Conservation (phyloP, 2,888 invertebrate genomes). For the Drepana falcataria region DNA sequence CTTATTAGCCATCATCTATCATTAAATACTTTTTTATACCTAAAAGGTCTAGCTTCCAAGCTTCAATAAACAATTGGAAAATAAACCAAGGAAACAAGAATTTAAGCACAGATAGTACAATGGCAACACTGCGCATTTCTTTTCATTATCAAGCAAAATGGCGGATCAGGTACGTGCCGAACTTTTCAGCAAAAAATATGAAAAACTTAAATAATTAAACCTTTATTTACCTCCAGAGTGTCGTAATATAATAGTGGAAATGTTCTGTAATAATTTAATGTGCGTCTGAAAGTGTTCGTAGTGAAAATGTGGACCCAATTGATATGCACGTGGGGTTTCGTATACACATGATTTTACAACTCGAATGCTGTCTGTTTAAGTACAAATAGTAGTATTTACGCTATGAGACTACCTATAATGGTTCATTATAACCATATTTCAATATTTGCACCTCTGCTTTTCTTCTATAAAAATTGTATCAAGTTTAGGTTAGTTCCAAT, state of each 20-base stretch:
- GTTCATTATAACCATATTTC: too few relatives aligned
- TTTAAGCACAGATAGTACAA: background rate
- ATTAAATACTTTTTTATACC: too few relatives aligned
- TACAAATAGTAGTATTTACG: background rate
- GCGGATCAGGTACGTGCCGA: constrained; percentile 87
- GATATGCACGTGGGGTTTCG: constrained; percentile 51
- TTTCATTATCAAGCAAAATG: constrained; percentile 83
- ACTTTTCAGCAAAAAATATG: constrained; percentile 35
- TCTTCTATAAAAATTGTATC: background rate
- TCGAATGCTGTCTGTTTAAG: background rate
- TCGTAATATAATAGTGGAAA: constrained; percentile 4
- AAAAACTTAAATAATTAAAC: constrained; percentile 13
- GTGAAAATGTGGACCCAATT: constrained; percentile 40
- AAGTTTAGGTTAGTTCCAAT: background rate
- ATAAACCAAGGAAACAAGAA: background rate
- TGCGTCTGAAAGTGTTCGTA: constrained; percentile 20
- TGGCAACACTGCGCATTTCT: constrained; percentile 50
- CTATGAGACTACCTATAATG: too few relatives aligned
- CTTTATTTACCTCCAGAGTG: constrained; percentile 15
- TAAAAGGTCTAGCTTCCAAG: background rate
- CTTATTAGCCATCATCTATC: too few relatives aligned
- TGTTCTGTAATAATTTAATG: constrained; percentile 5
- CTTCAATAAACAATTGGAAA: background rate
- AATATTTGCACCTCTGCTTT: too few relatives aligned
- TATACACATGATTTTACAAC: constrained; percentile 8